phyloP scores from a whole-genome alignment of 2,113 vertebrate genomes.

The Tyrannus savana region DNA sequence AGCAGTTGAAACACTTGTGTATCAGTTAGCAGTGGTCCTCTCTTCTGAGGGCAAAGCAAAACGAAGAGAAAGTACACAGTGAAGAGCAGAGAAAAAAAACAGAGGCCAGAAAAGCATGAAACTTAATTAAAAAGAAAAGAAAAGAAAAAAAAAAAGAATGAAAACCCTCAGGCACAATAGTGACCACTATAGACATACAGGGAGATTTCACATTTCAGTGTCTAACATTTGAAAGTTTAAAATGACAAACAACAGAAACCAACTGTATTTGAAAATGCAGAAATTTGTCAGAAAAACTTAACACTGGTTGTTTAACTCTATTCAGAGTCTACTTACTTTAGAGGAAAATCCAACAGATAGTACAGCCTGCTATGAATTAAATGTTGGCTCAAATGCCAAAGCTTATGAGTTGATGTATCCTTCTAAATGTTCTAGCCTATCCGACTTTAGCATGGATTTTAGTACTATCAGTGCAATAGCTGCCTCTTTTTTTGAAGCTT shows the following conservation, averaged over 20 bases:
- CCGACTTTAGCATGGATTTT: background rate
- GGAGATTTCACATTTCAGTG: background rate
- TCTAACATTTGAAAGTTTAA: background rate
- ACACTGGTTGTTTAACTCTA: background rate
- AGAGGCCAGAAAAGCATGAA: background rate
- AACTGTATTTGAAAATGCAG: background rate
- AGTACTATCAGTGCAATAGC: background rate
- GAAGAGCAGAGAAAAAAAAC: background rate
- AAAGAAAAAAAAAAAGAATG: background rate
- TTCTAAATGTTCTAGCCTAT: background rate
- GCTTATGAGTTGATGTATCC: background rate
- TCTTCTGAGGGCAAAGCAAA: background rate
- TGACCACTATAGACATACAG: background rate
- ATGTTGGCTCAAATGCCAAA: background rate
- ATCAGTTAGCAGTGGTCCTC: background rate
- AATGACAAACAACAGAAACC: background rate
- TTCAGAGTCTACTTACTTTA: background rate
- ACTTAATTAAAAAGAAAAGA: background rate
- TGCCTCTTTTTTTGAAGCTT: background rate
- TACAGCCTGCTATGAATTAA: background rate
- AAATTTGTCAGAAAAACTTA: background rate
- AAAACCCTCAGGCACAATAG: background rate
- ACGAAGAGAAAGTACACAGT: background rate
- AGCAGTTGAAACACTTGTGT: background rate
- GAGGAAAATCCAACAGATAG: background rate